Base-by-base conservation (phyloP, 2,113 vertebrate genomes). In the Lepidothrix coronata region DNA sequence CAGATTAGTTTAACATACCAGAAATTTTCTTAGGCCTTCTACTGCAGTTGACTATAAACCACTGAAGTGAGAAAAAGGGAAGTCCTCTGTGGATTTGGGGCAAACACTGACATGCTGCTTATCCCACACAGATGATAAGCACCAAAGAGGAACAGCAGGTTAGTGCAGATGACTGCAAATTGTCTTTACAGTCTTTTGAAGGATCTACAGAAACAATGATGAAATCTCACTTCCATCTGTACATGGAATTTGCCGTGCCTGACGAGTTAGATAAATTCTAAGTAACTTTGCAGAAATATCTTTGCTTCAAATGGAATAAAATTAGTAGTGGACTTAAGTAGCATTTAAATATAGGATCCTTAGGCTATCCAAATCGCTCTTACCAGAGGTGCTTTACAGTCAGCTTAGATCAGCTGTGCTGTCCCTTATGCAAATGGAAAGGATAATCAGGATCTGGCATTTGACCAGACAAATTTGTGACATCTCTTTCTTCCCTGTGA, bases 281-380 rank as follows among this genome's bases (percentile, higher is more conserved):
- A 58, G 24, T 39, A 35, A 82, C 80, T 95, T 57, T 84, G 49
- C 62, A 78, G 30, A 86, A 84, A 88, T 77, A 65, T 44, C 31
- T 77, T 66, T 62, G 27, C 68, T 95, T 90, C 89, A 89, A 88
- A 94, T 37, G 33, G 81, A 95, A 81, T 63, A 89, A 92, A 93
- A 83, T 77, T 76, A 94, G 92, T 68, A 70, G 48, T 5, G 3
- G 68, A 48, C 18, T 41, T 93, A 95, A 92, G 55, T 77, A 9
- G 11, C 30, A 92, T 94, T 94, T 94, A 93, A 85, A 96, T 89
- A 37, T 67, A 96, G 95, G 74, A 91, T 89, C 59, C 89, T 93
- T 94, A 96, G 86, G 27, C 78, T 78, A 82, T 35, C 62, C 68
- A 95, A 95, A 96, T 95, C 67, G 88, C 55, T 93, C 70, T 94